Percentiles rank a stretch among this genome's conserved stretches.
phyloP scores from a whole-genome alignment of 2,888 invertebrate genomes.

The Mythimna loreyi region DNA sequence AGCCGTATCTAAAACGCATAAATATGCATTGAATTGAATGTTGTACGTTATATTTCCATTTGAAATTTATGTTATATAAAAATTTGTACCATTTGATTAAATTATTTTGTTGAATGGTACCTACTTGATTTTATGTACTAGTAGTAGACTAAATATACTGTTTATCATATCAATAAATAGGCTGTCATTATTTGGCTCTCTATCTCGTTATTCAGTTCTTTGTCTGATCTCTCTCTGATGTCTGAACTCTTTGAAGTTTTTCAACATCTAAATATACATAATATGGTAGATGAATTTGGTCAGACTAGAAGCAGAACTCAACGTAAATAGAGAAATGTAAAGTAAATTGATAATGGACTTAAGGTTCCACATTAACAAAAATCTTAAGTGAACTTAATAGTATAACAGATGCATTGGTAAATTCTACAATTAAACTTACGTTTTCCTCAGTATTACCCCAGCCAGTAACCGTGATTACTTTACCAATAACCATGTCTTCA shows the following conservation, averaged over 20 bases:
- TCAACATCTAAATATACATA: no score
- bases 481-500: slow-evolving; percentile 85
- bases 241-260: no score
- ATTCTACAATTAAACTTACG: slow-evolving; percentile 75
- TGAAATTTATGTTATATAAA: slow-evolving; percentile 7
- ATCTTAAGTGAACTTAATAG: neutral
- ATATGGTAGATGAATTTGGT: no score
- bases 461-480: slow-evolving; percentile 84
- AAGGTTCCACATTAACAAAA: neutral
- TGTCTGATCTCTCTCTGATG: neutral
- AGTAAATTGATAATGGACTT: no score
- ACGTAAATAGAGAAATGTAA: no score
- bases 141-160: neutral
- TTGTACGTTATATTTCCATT: slow-evolving; percentile 27
- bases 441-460: slow-evolving; percentile 87
- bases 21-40: slow-evolving; percentile 48
- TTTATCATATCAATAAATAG: slow-evolving; percentile 1
- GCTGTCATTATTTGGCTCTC: neutral
- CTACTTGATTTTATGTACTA: slow-evolving; percentile 5
- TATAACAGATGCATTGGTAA: neutral
- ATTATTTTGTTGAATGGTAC: slow-evolving; percentile 1
- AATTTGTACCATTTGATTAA: slow-evolving; percentile 5
- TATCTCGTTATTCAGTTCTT: neutral
- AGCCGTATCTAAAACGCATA: slow-evolving; percentile 34
- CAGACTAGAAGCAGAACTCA: no score